Percentiles rank a stretch among this genome's conserved stretches.
phyloP scores from a whole-genome alignment of 2,888 invertebrate genomes.

The Lasius fuliginosus region DNA sequence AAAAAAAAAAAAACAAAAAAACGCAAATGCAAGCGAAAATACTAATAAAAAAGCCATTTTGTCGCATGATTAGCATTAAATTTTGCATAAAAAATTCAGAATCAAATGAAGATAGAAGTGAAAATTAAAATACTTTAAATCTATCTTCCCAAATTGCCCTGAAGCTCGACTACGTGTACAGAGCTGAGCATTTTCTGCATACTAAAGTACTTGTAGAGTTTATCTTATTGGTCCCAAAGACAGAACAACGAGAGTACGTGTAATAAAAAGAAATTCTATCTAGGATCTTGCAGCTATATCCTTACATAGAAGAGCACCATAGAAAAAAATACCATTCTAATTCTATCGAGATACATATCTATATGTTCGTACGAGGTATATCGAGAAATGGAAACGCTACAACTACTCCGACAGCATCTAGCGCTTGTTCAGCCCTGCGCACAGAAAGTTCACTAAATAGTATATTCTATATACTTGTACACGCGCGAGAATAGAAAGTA shows the following conservation, averaged over 20 bases:
- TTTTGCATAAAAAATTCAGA: background rate
- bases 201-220: conserved; percentile 41
- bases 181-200: conserved; percentile 63
- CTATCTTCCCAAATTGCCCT: conserved; percentile 17
- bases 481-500: conserved; percentile 52
- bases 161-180: conserved; percentile 52
- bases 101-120: background rate
- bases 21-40: background rate
- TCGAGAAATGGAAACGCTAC: conserved; percentile 56
- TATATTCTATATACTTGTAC: conserved; percentile 53
- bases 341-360: conserved; percentile 57
- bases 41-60: background rate
- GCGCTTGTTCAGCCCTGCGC: conserved; percentile 66
- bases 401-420: conserved; percentile 53
- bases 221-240: conserved; percentile 17
- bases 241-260: conserved; percentile 30
- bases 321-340: conserved; percentile 41
- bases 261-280: conserved; percentile 34
- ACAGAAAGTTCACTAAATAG: conserved; percentile 57
- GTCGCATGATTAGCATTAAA: background rate
- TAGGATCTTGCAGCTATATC: conserved; percentile 51
- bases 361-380: conserved; percentile 52
- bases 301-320: conserved; percentile 42
- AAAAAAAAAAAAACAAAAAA: too few relatives aligned
- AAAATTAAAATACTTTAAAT: background rate